Evolutionary conservation across 2,797 vertebrate genomes (phyloP), one percentile per base, ranked within the genome.

Genomic region (Chloroceryle amazona): DNA sequence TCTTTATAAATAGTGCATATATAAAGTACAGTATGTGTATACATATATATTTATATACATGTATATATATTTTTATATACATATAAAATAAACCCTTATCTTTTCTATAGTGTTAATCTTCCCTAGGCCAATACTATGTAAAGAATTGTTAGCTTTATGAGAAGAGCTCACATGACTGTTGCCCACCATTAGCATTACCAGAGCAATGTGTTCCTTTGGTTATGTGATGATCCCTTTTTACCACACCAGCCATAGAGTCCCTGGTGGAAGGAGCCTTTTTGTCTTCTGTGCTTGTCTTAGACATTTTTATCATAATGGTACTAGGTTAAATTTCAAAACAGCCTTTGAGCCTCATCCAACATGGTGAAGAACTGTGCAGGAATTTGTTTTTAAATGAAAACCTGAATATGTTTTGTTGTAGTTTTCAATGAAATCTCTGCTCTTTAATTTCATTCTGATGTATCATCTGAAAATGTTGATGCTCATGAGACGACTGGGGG

Each of bases 371-470:
- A 49, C 37, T 57, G 35, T 63, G 71, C 55, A 78, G 60, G 81
- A 65, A 71, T 67, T 89, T 46, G 41, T 89, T 93, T 76, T 60
- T 70, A 86, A 91, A 61, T 16, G 23, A 79, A 93, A 89, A 6
- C 47, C 44, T 76, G 60, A 63, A 74, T 51, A 25, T 33, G 22
- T 10, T 95, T 74, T 23, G 9, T 73, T 80, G 10, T 46, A 75
- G 39, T n/a, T 85, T 70, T 83, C 51, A 81, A 20, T 62, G 37
- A 93, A 84, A 81, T 83, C 65, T 72, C 31, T 75, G 47, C 74
- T 92, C 68, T 75, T 90, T 55, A 66, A 66, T 90, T 93, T 63
- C 29, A 51, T 81, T 49, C 37, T 93, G 57, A 63, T 28, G 51
- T 87, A 80, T 82, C 13, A 3, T 60, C 55, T 90, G 81, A 85